Conservation (phyloP, 35 echinoderm and acorn worm genomes). For the Amphiura filiformis region DNA sequence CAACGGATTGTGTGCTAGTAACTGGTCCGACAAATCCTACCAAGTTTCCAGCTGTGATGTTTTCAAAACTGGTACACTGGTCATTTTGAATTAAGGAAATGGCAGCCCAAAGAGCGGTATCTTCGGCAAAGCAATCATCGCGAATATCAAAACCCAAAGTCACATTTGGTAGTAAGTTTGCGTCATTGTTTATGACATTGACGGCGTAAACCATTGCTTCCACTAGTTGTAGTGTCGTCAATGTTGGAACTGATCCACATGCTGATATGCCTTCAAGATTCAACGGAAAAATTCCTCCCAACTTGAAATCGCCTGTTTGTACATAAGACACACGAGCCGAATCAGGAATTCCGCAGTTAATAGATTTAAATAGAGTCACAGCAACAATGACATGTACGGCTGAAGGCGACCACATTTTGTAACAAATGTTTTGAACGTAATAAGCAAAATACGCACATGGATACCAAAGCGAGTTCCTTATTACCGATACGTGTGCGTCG, state of each 20-base stretch:
- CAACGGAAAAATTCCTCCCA: slow-evolving; percentile 34
- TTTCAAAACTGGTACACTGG: neutral
- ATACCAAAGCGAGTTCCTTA: too few relatives aligned
- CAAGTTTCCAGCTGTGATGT: neutral
- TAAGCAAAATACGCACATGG: too few relatives aligned
- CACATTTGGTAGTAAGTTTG: slow-evolving; percentile 10
- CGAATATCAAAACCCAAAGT: slow-evolving; percentile 39
- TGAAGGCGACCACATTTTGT: too few relatives aligned
- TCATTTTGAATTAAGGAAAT: slow-evolving; percentile 5
- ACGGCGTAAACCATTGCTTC: slow-evolving; percentile 44
- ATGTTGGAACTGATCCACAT: neutral
- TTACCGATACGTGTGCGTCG: too few relatives aligned
- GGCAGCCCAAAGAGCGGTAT: neutral
- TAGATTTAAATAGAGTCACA: neutral
- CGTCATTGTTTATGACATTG: neutral
- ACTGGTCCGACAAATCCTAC: slow-evolving; percentile 34
- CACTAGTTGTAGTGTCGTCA: neutral
- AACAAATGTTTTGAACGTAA: too few relatives aligned
- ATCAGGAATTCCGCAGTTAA: neutral
- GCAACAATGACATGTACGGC: too few relatives aligned
- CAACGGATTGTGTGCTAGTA: slow-evolving; percentile 24
- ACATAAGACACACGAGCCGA: neutral
- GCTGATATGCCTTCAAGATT: neutral
- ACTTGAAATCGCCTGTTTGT: slow-evolving; percentile 11
- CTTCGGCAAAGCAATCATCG: slow-evolving; percentile 1